Evolutionary conservation across 2,113 vertebrate genomes (phyloP).

Genomic region (Antechinus flavipes): DNA sequence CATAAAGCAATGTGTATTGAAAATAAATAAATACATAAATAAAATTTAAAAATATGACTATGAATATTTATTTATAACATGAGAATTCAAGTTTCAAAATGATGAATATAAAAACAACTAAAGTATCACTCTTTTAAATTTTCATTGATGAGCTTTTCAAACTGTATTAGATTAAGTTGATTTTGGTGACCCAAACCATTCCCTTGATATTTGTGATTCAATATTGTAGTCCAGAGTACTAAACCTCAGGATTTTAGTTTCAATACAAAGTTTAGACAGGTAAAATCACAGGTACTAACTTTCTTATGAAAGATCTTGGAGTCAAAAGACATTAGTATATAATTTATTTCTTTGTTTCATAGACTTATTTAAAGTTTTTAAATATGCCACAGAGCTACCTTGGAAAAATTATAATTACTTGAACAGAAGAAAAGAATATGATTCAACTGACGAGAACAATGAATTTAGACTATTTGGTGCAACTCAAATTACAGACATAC

Average conservation of each 20-base stretch:
- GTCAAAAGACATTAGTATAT: not conserved
- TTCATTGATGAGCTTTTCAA: not conserved
- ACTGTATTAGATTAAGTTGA: not conserved
- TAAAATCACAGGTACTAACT: not conserved
- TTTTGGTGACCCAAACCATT: not conserved
- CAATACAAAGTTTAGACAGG: not conserved
- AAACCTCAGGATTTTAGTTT: not conserved
- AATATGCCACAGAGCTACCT: not conserved
- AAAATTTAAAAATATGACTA: not conserved
- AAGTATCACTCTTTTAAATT: not conserved
- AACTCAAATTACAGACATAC: constrained; percentile 6
- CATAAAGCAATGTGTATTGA: too few species aligned
- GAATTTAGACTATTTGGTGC: not conserved
- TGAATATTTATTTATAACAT: not conserved
- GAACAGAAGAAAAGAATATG: not conserved
- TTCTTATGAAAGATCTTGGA: not conserved
- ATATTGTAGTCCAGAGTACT: not conserved
- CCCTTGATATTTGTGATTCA: not conserved
- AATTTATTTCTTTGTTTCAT: not conserved
- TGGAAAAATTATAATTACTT: not conserved
- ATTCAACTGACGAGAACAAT: not conserved
- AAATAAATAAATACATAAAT: too few species aligned
- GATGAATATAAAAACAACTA: not conserved
- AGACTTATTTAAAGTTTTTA: not conserved
- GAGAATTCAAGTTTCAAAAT: not conserved